phyloP scores from a whole-genome alignment of 2,797 vertebrate species.

The Sardinella longiceps region DNA sequence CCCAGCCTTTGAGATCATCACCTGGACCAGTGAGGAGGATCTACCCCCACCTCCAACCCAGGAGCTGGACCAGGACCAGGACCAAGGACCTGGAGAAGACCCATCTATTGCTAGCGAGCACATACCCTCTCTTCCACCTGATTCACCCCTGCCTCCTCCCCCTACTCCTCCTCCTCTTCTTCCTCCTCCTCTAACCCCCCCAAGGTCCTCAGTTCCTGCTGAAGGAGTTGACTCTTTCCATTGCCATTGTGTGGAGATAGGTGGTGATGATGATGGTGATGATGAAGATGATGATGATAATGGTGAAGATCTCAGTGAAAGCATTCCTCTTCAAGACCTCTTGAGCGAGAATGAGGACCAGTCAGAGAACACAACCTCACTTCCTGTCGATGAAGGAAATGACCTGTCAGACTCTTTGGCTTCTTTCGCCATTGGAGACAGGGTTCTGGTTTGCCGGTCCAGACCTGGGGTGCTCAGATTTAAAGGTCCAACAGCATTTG shows the following conservation, averaged over 20 bases:
- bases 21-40: slow-evolving; percentile 62
- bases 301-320: slow-evolving; percentile 35
- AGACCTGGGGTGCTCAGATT: slow-evolving; percentile 64
- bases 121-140: slow-evolving; percentile 61
- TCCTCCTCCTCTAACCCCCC: neutral
- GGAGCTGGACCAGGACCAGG: slow-evolving; percentile 43
- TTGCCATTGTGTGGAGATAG: neutral
- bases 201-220: neutral
- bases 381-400: slow-evolving; percentile 48
- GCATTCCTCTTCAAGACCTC: slow-evolving; percentile 7
- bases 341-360: slow-evolving; percentile 21
- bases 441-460: slow-evolving; percentile 64
- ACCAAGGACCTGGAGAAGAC: slow-evolving; percentile 59
- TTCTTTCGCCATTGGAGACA: slow-evolving; percentile 62
- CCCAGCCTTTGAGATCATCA: slow-evolving; percentile 57
- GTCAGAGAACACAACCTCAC: slow-evolving; percentile 40
- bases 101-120: slow-evolving; percentile 57
- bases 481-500: slow-evolving; percentile 63
- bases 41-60: slow-evolving; percentile 61
- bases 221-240: neutral
- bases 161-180: neutral
- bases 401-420: slow-evolving; percentile 55
- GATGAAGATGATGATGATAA: neutral
- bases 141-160: neutral
- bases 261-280: slow-evolving; percentile 9